These are phyloP conservation scores for Trogon surrucura DNA, from an alignment of 2,113 vertebrate species.

Conservation along the genomic window DNA sequence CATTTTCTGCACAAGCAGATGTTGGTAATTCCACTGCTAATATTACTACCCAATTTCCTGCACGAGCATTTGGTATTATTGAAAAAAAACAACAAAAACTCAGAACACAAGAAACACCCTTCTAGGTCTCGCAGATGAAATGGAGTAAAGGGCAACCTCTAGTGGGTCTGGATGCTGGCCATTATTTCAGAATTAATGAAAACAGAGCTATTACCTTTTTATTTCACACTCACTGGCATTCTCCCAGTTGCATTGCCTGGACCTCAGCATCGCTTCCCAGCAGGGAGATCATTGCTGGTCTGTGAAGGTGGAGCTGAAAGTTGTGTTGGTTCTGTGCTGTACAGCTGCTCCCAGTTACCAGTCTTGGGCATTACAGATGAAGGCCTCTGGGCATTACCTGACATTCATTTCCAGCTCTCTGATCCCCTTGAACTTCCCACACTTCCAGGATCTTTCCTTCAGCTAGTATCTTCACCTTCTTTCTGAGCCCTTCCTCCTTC, in stretches of 20 bases:
- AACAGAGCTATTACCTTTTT: background rate
- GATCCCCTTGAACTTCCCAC: background rate
- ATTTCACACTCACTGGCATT: background rate
- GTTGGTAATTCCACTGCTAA: background rate
- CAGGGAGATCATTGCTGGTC: background rate
- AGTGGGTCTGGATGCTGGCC: background rate
- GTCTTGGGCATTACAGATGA: background rate
- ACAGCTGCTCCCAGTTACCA: background rate
- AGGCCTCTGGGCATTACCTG: background rate
- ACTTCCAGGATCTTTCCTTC: background rate
- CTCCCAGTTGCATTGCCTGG: background rate
- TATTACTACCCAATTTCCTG: background rate
- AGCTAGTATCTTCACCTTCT: background rate
- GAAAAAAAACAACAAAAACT: background rate
- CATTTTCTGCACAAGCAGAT: background rate
- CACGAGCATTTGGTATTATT: background rate
- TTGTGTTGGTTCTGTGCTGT: background rate
- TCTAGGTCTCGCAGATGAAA: background rate
- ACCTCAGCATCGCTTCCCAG: background rate
- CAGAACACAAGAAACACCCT: background rate
- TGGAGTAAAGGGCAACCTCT: background rate
- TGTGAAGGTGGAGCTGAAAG: background rate
- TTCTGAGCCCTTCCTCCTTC: background rate
- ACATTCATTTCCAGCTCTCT: background rate
- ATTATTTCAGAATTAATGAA: background rate